Percentiles rank a stretch among this genome's conserved stretches.
Conservation (phyloP, 2,113 vertebrate genomes). For the Macroglossus sobrinus region DNA sequence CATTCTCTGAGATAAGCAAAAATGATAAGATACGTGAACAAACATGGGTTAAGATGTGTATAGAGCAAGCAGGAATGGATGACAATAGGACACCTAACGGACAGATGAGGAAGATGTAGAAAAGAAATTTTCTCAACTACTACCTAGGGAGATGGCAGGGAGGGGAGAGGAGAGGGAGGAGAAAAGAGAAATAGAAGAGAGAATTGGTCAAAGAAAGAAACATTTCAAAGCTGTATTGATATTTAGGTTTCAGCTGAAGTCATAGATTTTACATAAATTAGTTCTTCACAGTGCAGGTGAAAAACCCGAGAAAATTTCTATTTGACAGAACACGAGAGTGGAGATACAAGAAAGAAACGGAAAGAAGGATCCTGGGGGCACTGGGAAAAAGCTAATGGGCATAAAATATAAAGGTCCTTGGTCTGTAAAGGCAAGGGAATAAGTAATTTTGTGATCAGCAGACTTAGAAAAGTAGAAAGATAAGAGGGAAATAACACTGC, state of each 20-base stretch:
- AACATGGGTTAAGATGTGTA: background rate
- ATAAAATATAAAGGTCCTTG: background rate
- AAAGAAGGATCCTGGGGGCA: accelerated
- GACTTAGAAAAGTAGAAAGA: background rate
- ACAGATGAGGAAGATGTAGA: background rate
- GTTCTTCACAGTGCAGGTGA: background rate
- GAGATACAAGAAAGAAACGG: background rate
- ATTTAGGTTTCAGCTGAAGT: background rate
- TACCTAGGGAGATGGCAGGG: background rate
- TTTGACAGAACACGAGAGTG: background rate
- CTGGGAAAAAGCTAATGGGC: background rate
- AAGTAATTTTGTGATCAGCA: background rate
- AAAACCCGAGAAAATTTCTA: background rate
- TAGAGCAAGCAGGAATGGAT: background rate
- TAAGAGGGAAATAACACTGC: background rate
- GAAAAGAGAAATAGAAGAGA: background rate
- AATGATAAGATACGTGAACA: background rate
- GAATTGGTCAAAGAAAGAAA: background rate
- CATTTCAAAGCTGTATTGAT: background rate
- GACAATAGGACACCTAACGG: background rate
- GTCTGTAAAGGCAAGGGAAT: background rate
- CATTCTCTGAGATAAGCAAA: background rate
- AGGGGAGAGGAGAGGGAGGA: background rate
- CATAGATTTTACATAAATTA: background rate
- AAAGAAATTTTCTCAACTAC: background rate